A percentile compares a stretch with the other conserved stretches of the same genome.
These are phyloP conservation scores for Scartelaos histophorus DNA, from an alignment of 2,113 vertebrate species.

Conservation along the genomic window DNA sequence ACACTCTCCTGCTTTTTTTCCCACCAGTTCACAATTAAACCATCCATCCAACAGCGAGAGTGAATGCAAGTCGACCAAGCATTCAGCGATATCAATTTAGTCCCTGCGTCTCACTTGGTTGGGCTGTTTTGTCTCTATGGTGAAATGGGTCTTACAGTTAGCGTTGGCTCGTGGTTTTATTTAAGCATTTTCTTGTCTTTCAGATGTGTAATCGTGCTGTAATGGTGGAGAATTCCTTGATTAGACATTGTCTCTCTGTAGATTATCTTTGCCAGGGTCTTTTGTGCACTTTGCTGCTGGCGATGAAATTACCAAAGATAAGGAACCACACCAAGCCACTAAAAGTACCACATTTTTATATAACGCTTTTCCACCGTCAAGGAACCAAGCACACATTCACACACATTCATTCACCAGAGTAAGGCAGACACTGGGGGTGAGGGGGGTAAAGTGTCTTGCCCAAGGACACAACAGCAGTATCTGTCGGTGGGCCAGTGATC, in stretches of 20 bases:
- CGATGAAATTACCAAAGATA: constrained; percentile 25
- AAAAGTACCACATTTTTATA: constrained; percentile 44
- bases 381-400: too few species aligned
- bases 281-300: constrained; percentile 32
- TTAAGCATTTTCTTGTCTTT: constrained; percentile 41
- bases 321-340: constrained; percentile 19
- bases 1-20: constrained; percentile 23
- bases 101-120: constrained; percentile 51
- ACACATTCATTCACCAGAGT: too few species aligned
- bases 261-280: constrained; percentile 23
- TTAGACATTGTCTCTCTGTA: constrained; percentile 58
- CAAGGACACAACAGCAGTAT: too few species aligned
- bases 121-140: constrained; percentile 51
- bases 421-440: too few species aligned
- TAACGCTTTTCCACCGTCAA: background rate
- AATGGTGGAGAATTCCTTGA: constrained; percentile 30
- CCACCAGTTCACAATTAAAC: constrained; percentile 64
- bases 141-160: constrained; percentile 49
- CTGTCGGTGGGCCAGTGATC: too few species aligned
- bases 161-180: constrained; percentile 39
- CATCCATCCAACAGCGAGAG: constrained; percentile 58
- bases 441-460: too few species aligned
- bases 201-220: constrained; percentile 54
- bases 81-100: constrained; percentile 62
- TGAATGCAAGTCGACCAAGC: constrained; percentile 50